phyloP scores from a whole-genome alignment of 2,888 invertebrate genomes.

The Apotomis betuletana region DNA sequence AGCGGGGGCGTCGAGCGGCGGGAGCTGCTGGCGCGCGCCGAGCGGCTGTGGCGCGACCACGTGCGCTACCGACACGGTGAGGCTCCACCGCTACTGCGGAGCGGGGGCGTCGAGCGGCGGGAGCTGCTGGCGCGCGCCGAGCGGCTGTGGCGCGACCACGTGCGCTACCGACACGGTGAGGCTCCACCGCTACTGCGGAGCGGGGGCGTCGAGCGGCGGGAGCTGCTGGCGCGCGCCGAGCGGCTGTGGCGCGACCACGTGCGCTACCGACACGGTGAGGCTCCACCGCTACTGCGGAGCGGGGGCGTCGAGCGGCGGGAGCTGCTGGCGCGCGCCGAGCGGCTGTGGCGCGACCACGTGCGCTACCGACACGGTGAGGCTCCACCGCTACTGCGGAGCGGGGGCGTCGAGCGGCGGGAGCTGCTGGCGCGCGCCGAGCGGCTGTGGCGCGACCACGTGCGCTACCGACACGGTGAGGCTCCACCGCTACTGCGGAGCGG shows the following conservation, averaged over 20 bases:
- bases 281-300: slow-evolving; percentile 59
- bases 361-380: background rate
- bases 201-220: slow-evolving; percentile 83
- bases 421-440: slow-evolving; percentile 73
- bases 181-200: slow-evolving; percentile 74
- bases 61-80: slow-evolving; percentile 80
- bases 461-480: slow-evolving; percentile 75
- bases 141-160: slow-evolving; percentile 90
- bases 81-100: slow-evolving; percentile 72
- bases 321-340: slow-evolving; percentile 78
- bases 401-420: slow-evolving; percentile 85
- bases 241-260: slow-evolving; percentile 91
- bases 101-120: slow-evolving; percentile 83
- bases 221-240: slow-evolving; percentile 68
- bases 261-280: slow-evolving; percentile 75
- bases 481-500: slow-evolving; percentile 82
- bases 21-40: slow-evolving; percentile 58
- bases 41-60: slow-evolving; percentile 90
- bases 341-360: slow-evolving; percentile 56
- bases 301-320: slow-evolving; percentile 34
- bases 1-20: slow-evolving; percentile 84
- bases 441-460: slow-evolving; percentile 90
- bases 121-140: slow-evolving; percentile 64
- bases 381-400: slow-evolving; percentile 72
- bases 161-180: slow-evolving; percentile 76